Base-by-base conservation (phyloP, 53 echinoderm and acorn worm genomes). In the Echinometra lucunter region DNA sequence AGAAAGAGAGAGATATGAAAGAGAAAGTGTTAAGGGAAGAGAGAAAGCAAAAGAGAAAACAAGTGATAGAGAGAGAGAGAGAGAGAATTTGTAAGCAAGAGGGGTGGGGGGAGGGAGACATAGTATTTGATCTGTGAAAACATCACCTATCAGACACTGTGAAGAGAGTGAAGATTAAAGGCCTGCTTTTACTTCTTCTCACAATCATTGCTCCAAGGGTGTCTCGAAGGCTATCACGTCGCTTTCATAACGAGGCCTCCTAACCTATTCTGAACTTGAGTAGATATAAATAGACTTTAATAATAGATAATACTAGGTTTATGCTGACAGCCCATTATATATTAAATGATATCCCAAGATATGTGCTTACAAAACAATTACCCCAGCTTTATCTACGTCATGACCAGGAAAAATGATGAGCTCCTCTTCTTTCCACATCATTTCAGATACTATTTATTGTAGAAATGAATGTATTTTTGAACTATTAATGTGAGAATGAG, bases 281-380 rank as follows among this genome's bases (percentile, higher is more conserved):
- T 30, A 85, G 45, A 47, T 49, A 47, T 85, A 85, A 47, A 85
- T 85, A 85, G 28, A 85, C 28, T 85, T 85, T 85, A 85, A 85
- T 85, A 85, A 85, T 85, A 85, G 40, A 85, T 85, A 49, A 47
- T 45, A 28, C 0, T 85, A 85, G 85, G 85, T 49, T 49, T 49
- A 53, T 27, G 19, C 13, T 0, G 27, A 85, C 45, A 85, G 47
- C 53, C 85, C 6, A n/a, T 85, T n/a, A 85, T 85, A 47, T 27
- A 85, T 85, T 28, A 85, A n/a, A 13, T n/a, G 42, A 38, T 78
- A 78, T 42, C 78, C 72, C 35, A 2, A 70, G 70, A 70, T 78
- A 78, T 18, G 18, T 0, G 38, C 75, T 38, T 40, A 19, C 17
- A 2, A 78, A 78, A 23, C 19, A 21, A 42, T 78, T 23, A 19